phyloP scores from a whole-genome alignment of 2,113 vertebrate species.

The human (Homo sapiens) region GRCh38 chr6:118459501-118460000 shows the following conservation, averaged over 20 bases:
- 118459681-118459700: conserved; percentile 16
- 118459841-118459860: not conserved
- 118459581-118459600: not conserved
- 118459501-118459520: not conserved
- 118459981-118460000: too few species aligned
- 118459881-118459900: too few species aligned
- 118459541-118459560: not conserved
- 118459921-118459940: too few species aligned
- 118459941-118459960: too few species aligned
- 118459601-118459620: not conserved
- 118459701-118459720: not conserved
- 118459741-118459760: not conserved
- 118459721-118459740: not conserved
- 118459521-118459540: not conserved
- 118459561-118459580: not conserved
- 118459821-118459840: not conserved
- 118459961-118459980: too few species aligned
- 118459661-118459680: not conserved
- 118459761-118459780: not conserved
- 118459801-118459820: not conserved
- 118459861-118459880: not conserved
- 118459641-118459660: not conserved
- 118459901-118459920: too few species aligned
- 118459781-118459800: conserved; percentile 33
- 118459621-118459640: not conserved